These are phyloP conservation scores for Etia nguti DNA, from an alignment of 2,113 vertebrate species.

Conservation along the genomic window DNA sequence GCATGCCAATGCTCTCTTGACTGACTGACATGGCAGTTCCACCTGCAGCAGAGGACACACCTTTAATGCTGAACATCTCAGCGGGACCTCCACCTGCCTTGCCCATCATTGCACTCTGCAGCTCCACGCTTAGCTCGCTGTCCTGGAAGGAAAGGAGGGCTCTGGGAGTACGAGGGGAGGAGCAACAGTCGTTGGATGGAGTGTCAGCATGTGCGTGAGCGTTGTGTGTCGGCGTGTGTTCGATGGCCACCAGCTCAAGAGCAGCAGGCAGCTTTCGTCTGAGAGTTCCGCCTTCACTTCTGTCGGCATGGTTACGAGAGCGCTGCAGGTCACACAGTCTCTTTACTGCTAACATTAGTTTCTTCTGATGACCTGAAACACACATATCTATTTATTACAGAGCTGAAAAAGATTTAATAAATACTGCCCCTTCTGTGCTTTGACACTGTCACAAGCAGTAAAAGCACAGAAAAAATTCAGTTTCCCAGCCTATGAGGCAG, in stretches of 20 bases:
- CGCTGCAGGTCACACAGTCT: conserved; percentile 87
- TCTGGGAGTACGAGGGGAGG: conserved; percentile 74
- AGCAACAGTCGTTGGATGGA: conserved; percentile 21
- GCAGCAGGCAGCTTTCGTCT: conserved; percentile 67
- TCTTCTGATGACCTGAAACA: conserved; percentile 90
- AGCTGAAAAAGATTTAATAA: neutral
- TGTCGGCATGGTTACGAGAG: conserved; percentile 66
- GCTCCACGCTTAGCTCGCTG: conserved; percentile 85
- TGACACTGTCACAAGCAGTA: neutral
- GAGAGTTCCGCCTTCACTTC: conserved; percentile 66
- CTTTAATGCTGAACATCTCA: conserved; percentile 66
- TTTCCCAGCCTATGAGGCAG: neutral
- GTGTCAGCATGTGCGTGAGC: conserved; percentile 18
- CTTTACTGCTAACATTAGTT: conserved; percentile 92
- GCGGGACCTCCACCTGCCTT: neutral
- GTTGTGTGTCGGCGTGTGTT: conserved; percentile 49
- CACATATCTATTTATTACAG: neutral
- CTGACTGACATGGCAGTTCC: conserved; percentile 78
- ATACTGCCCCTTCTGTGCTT: neutral
- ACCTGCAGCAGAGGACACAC: conserved; percentile 52
- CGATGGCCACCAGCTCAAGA: conserved; percentile 84
- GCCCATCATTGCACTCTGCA: conserved; percentile 84
- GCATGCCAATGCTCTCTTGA: conserved; percentile 87
- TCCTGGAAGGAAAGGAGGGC: conserved; percentile 87
- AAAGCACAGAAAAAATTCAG: neutral